These are phyloP conservation scores for Zaprionus lachaisei DNA, from an alignment of 1,140 invertebrate genomes.

Conservation along the genomic window DNA sequence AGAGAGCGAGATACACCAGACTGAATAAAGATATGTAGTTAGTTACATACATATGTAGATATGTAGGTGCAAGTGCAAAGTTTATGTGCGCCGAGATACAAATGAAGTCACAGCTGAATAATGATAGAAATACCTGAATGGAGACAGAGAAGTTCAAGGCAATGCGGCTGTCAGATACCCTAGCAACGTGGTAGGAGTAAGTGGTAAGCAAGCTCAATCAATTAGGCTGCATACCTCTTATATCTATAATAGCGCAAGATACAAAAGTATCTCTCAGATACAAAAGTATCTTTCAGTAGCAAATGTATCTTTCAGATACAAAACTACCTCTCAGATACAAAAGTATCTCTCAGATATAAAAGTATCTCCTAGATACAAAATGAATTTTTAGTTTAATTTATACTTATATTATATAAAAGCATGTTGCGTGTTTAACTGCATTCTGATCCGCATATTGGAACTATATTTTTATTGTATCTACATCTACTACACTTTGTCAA, in stretches of 20 bases:
- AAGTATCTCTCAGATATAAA: neutral
- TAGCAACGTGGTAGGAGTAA: neutral
- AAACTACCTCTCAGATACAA: neutral
- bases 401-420: too few relatives aligned
- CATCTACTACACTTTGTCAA: neutral
- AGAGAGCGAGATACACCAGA: neutral
- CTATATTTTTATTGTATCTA: neutral
- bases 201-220: neutral
- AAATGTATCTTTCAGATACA: neutral
- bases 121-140: neutral
- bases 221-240: too few relatives aligned
- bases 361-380: neutral
- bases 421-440: too few relatives aligned
- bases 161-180: neutral
- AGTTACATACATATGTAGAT: neutral
- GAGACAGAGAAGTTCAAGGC: neutral
- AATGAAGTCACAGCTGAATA: neutral
- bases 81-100: neutral
- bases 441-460: neutral
- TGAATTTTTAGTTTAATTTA: too few relatives aligned
- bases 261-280: neutral
- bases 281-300: neutral
- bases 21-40: neutral
- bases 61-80: constrained; percentile 2
- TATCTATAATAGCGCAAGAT: too few relatives aligned